These are phyloP conservation scores for Diadegma fenestrale DNA, from an alignment of 2,888 invertebrate species.

Conservation along the genomic window DNA sequence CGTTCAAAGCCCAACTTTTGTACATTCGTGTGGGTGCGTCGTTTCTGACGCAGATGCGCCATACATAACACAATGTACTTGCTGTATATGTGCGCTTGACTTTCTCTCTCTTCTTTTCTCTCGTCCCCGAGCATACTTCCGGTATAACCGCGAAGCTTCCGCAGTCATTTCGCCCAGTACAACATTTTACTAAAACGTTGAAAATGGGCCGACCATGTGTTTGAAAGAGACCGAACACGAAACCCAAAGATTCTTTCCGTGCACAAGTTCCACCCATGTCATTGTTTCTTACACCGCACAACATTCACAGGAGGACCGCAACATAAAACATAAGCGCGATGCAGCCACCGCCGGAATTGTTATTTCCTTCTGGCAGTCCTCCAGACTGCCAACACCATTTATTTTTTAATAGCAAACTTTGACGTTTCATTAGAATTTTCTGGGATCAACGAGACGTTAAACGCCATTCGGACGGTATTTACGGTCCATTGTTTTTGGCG, in stretches of 20 bases:
- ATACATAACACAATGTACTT: slow-evolving; percentile 32
- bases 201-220: slow-evolving; percentile 31
- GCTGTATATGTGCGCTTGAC: slow-evolving; percentile 17
- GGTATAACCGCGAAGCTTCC: slow-evolving; percentile 50
- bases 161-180: slow-evolving; percentile 13
- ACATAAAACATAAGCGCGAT: slow-evolving; percentile 38
- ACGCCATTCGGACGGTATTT: not conserved
- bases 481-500: not conserved
- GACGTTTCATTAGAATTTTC: slow-evolving; percentile 31
- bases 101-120: slow-evolving; percentile 5
- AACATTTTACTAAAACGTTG: slow-evolving; percentile 56
- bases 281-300: slow-evolving; percentile 36
- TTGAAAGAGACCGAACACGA: slow-evolving; percentile 44
- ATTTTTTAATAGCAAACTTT: slow-evolving; percentile 8
- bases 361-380: slow-evolving; percentile 49
- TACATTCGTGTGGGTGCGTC: slow-evolving; percentile 26
- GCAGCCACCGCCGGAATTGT: slow-evolving; percentile 42
- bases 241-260: slow-evolving; percentile 10
- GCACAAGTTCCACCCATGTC: slow-evolving; percentile 23
- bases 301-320: slow-evolving; percentile 20
- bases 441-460: not conserved
- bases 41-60: slow-evolving; percentile 44
- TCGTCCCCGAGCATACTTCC: slow-evolving; percentile 33
- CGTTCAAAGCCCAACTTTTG: slow-evolving; percentile 5
- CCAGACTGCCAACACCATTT: slow-evolving; percentile 22